Evolutionary conservation across 2,888 invertebrate genomes (phyloP).

Genomic region (Latheticus oryzae): DNA sequence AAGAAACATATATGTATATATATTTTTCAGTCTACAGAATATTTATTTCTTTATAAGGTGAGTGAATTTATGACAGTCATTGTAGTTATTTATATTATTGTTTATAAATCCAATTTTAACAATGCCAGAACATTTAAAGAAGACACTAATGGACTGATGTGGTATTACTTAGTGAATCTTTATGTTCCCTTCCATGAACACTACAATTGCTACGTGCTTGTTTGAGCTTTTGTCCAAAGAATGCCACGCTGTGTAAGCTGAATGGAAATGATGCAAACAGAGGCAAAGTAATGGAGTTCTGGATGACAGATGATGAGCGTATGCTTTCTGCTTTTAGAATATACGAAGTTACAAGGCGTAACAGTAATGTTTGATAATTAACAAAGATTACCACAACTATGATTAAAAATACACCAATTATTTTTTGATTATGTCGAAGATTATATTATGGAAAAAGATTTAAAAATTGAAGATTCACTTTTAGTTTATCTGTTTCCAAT

Average conservation of each 20-base stretch:
- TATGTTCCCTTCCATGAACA: conserved; percentile 6
- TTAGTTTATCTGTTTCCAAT: conserved; percentile 1
- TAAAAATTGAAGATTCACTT: not conserved
- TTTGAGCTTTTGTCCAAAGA: conserved; percentile 31
- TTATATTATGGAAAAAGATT: no score
- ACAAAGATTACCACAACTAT: conserved; percentile 21
- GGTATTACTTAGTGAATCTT: no score
- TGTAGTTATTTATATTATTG: no score
- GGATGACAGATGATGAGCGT: conserved; percentile 41
- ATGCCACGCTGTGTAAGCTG: conserved; percentile 25
- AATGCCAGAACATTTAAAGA: conserved; percentile 7
- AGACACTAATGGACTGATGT: conserved; percentile 6
- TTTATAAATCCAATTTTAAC: not conserved
- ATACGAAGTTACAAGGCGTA: conserved; percentile 34
- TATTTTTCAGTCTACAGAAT: no score
- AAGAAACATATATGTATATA: no score
- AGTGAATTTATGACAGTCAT: no score
- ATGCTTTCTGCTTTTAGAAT: conserved; percentile 28
- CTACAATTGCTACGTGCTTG: conserved; percentile 27
- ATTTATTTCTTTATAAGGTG: no score
- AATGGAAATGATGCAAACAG: conserved; percentile 24
- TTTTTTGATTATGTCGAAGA: no score
- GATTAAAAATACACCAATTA: no score
- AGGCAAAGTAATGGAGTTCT: conserved; percentile 31
- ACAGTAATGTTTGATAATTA: conserved; percentile 33